A percentile compares a stretch with the other conserved stretches of the same genome.
Conservation (phyloP, 2,797 vertebrate genomes). For the Nannoperca obscura region DNA sequence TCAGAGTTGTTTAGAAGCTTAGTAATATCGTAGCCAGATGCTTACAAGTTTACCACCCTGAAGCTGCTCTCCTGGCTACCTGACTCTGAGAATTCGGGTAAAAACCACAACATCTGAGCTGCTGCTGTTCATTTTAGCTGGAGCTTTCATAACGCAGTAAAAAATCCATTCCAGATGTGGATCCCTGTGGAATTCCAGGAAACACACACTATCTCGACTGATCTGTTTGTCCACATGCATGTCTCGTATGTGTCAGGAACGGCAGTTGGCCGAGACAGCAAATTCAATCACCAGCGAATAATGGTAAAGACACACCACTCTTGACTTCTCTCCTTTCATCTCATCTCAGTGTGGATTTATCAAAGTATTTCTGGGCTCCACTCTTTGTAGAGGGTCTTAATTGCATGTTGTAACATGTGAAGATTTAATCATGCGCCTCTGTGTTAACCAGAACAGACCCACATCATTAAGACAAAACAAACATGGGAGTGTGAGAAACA, state of each 20-base stretch:
- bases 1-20: conserved; percentile 25
- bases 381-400: conserved; percentile 37
- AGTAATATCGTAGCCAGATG: conserved; percentile 36
- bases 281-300: conserved; percentile 14
- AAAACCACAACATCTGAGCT: conserved; percentile 49
- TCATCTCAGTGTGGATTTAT: conserved; percentile 35
- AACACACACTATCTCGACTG: conserved; percentile 57
- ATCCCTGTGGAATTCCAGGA: conserved; percentile 70
- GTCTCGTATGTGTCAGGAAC: conserved; percentile 52
- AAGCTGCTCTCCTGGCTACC: conserved; percentile 54
- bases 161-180: conserved; percentile 78
- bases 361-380: conserved; percentile 40
- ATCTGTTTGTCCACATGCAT: conserved; percentile 51
- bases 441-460: conserved; percentile 51
- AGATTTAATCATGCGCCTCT: conserved; percentile 57
- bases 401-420: conserved; percentile 49
- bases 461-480: conserved; percentile 72
- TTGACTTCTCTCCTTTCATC: conserved; percentile 9
- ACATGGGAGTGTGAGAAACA: conserved; percentile 57
- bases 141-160: conserved; percentile 52
- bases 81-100: conserved; percentile 42
- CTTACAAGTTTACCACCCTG: conserved; percentile 50
- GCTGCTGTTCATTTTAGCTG: conserved; percentile 45
- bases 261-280: conserved; percentile 29
- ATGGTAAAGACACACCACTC: background rate